Evolutionary conservation across 1,140 invertebrate species (phyloP), one percentile per base, ranked within the genome.

Genomic region (Harpegnathos saltator): DNA sequence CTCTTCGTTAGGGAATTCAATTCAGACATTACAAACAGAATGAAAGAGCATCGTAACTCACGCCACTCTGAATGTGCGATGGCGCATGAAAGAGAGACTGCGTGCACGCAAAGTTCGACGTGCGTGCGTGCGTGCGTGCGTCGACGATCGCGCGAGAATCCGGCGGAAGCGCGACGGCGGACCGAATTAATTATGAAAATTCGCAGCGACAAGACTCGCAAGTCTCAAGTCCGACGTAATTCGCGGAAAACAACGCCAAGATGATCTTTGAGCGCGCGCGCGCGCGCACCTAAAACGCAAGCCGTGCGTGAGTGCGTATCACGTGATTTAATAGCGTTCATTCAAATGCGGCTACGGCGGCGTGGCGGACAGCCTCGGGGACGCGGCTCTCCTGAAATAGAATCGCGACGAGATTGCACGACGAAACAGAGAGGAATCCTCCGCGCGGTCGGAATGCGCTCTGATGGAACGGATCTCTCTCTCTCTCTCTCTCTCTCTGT

Each of bases 361-460:
- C 11, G 5, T 33, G 26, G 29, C 48, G 14, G 15, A n/a, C n/a
- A 66, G 26, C 19, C 38, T 44, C 15, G 33, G 48, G 22, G 5
- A 68, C 33, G 38, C 4, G 17, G 44, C 9, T 63, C 72, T 50
- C n/a, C n/a, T 26, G 17, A 17, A 19, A 14, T 52, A 24, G 11
- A n/a, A 77, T 17, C 44, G 9, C 38, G 61, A 52, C 26, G 17
- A 65, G 17, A 65, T 75, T 62, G 17, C 26, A 65, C n/a, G n/a
- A n/a, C n/a, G n/a, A 65, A 22, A 14, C 4, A 50, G 26, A 11
- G 19, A 77, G 73, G 11, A 24, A 66, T 54, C n/a, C n/a, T 56
- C 3, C 15, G 7, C 19, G 44, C 48, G 19, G 48, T 44, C 4
- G 56, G 48, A 77, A 77, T 56, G 66, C n/a, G n/a, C 74, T 48